These are phyloP conservation scores for Liposcelis brunnea DNA, from an alignment of 2,888 invertebrate species.

Conservation along the genomic window DNA sequence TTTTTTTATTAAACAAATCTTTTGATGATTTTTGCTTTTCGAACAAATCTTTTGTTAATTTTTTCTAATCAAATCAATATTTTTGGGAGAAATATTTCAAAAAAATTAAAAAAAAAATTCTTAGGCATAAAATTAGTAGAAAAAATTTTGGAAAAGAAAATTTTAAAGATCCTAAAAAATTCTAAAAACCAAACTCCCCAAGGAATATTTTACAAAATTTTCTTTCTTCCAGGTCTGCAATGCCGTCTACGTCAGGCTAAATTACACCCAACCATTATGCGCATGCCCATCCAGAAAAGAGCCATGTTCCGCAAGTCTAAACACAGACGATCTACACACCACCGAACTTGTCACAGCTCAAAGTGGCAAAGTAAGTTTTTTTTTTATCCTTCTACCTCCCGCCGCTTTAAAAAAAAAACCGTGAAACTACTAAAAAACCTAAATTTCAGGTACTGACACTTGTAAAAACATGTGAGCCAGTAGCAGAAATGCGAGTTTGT, in stretches of 20 bases:
- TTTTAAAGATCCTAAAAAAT: background rate
- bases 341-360: conserved; percentile 75
- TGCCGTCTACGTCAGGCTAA: conserved; percentile 78
- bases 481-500: conserved; percentile 79
- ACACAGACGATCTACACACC: conserved; percentile 81
- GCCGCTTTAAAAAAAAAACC: no score
- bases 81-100: no score
- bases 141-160: no score
- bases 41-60: no score
- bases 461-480: conserved; percentile 85
- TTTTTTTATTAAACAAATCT: no score
- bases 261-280: conserved; percentile 84
- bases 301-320: conserved; percentile 78
- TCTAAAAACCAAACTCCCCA: background rate
- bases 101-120: no score
- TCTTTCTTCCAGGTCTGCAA: conserved; percentile 55
- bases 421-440: background rate
- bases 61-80: no score
- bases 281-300: conserved; percentile 76
- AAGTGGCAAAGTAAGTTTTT: conserved; percentile 52
- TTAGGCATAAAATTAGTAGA: no score
- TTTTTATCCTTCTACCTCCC: background rate
- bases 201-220: no score
- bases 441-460: conserved; percentile 53
- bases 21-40: no score